phyloP scores from a whole-genome alignment of 2,113 vertebrate genomes.

The Amphiprion ocellaris region DNA sequence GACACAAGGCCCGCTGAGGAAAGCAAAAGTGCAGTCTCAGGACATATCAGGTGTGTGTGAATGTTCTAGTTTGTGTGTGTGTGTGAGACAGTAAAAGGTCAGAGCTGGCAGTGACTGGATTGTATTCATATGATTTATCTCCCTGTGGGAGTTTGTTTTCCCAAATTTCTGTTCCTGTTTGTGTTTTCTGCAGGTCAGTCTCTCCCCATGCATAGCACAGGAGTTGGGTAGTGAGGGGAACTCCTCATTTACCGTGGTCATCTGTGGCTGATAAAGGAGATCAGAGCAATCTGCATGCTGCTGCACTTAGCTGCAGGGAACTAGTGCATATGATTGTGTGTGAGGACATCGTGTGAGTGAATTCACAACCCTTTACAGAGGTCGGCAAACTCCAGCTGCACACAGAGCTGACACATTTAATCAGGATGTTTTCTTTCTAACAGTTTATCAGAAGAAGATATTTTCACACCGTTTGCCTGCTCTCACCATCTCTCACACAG shows the following conservation, averaged over 20 bases:
- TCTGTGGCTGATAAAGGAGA: slow-evolving; percentile 51
- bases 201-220: slow-evolving; percentile 18
- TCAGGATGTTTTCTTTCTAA: slow-evolving; percentile 53
- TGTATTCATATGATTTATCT: slow-evolving; percentile 66
- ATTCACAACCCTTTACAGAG: slow-evolving; percentile 62
- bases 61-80: slow-evolving; percentile 17
- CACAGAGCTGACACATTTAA: slow-evolving; percentile 71
- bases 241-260: slow-evolving; percentile 39
- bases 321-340: background rate
- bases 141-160: slow-evolving; percentile 29
- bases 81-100: slow-evolving; percentile 65
- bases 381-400: slow-evolving; percentile 62
- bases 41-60: slow-evolving; percentile 27
- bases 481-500: slow-evolving; percentile 56
- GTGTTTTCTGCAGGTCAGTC: slow-evolving; percentile 24
- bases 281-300: slow-evolving; percentile 33
- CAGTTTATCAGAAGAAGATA: slow-evolving; percentile 59
- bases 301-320: slow-evolving; percentile 10
- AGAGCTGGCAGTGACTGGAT: slow-evolving; percentile 44
- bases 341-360: slow-evolving; percentile 27
- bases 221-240: slow-evolving; percentile 14
- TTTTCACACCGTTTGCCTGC: slow-evolving; percentile 40
- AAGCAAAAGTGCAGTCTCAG: slow-evolving; percentile 73
- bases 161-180: slow-evolving; percentile 36
- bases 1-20: slow-evolving; percentile 61